Conservation (phyloP, 1,140 invertebrate species). For the Batillaria attramentaria region DNA sequence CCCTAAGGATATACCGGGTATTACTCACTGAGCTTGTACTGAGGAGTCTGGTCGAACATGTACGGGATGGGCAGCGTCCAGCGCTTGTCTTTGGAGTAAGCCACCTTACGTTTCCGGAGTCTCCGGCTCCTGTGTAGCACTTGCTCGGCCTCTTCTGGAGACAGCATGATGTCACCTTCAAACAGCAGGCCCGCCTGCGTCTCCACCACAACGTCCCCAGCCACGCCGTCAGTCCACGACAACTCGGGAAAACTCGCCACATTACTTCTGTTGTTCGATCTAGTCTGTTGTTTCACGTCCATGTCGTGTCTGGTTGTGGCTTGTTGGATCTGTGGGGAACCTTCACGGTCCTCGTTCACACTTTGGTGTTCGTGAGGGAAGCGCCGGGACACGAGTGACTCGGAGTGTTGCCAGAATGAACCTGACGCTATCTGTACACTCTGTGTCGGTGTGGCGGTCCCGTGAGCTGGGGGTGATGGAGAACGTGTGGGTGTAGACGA, state of each 20-base stretch:
- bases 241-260: background rate
- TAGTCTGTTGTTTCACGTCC: background rate
- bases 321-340: background rate
- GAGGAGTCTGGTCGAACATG: slow-evolving; percentile 33
- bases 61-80: slow-evolving; percentile 47
- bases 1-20: background rate
- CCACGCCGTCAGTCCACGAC: background rate
- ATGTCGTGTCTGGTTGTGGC: background rate
- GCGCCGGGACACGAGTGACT: background rate
- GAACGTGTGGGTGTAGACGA: background rate
- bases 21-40: slow-evolving; percentile 36
- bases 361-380: background rate
- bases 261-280: too few species aligned
- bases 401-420: too few species aligned
- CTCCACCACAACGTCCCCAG: background rate
- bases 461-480: background rate
- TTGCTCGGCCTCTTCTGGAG: slow-evolving; percentile 27
- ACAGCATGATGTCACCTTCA: slow-evolving; percentile 44
- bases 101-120: slow-evolving; percentile 40
- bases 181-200: slow-evolving; percentile 18
- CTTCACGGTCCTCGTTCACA: background rate
- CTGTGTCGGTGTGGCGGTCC: background rate
- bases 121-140: slow-evolving; percentile 18
- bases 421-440: too few species aligned
- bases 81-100: slow-evolving; percentile 31